A percentile compares a stretch with the other conserved stretches of the same genome.
These are phyloP conservation scores for Xiphophorus couchianus DNA, from an alignment of 2,113 vertebrate species.

Conservation along the genomic window DNA sequence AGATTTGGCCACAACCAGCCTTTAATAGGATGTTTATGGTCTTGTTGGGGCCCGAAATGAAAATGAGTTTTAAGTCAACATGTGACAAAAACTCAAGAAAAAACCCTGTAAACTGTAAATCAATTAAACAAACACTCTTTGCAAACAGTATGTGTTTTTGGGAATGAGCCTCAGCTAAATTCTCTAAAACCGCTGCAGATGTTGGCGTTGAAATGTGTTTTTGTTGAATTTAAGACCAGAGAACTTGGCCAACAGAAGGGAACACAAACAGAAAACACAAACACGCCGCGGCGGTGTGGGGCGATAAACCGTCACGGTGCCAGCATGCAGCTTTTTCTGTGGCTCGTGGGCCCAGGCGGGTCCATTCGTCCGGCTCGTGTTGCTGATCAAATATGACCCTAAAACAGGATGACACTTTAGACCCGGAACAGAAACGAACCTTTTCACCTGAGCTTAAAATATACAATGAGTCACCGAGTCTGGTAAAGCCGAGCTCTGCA, in stretches of 20 bases:
- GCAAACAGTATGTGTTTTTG: background rate
- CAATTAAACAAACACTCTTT: too few species aligned
- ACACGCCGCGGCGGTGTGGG: background rate
- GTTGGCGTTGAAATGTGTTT: background rate
- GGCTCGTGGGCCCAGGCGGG: conserved; percentile 17
- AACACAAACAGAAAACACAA: conserved; percentile 4
- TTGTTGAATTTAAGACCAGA: background rate
- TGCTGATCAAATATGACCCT: conserved; percentile 57
- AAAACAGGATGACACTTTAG: conserved; percentile 15
- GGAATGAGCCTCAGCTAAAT: background rate
- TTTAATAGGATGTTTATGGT: too few species aligned
- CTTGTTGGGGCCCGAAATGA: too few species aligned
- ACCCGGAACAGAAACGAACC: conserved; percentile 6
- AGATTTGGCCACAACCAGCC: too few species aligned
- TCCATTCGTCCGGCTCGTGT: conserved; percentile 30
- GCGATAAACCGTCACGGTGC: background rate
- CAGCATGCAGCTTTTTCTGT: background rate
- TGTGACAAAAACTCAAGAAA: too few species aligned
- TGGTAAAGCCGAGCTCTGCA: background rate
- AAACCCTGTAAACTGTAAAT: too few species aligned
- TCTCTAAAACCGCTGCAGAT: background rate
- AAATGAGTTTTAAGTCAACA: too few species aligned
- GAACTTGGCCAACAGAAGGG: conserved; percentile 1
- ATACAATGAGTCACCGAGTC: background rate
- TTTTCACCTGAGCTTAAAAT: conserved; percentile 16